Conservation (phyloP, 2,113 vertebrate genomes). For the Nyctereutes procyonoides region DNA sequence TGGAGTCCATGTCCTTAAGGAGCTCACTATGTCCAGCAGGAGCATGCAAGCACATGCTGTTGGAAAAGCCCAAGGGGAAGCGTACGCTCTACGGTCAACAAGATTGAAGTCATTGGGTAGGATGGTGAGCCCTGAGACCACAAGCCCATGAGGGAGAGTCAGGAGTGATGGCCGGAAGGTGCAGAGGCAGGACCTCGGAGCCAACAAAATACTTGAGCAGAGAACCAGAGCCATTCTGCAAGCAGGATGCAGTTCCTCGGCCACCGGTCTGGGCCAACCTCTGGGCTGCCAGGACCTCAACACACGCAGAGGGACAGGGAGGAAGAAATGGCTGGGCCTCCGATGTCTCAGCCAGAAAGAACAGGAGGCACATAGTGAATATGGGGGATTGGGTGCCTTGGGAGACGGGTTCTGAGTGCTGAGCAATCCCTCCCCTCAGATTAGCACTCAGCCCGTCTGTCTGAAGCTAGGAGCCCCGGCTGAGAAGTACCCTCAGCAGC, state of each 20-base stretch:
- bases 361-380: not conserved
- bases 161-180: not conserved
- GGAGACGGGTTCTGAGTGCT: not conserved
- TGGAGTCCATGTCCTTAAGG: not conserved
- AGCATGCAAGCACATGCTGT: not conserved
- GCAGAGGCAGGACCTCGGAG: not conserved
- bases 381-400: fast-evolving
- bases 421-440: not conserved
- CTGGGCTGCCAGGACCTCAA: not conserved
- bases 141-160: fast-evolving
- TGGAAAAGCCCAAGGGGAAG: not conserved
- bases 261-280: not conserved
- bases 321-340: not conserved
- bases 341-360: not conserved
- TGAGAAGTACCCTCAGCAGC: not conserved
- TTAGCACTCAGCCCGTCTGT: not conserved
- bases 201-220: not conserved
- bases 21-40: not conserved
- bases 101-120: not conserved
- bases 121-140: not conserved
- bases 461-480: not conserved
- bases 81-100: not conserved
- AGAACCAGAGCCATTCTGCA: not conserved
- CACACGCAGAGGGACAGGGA: not conserved
- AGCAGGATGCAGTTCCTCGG: not conserved